Evolutionary conservation across 2,888 invertebrate species (phyloP), one percentile per base, ranked within the genome.

Genomic region (Scaptomyza polygonia): DNA sequence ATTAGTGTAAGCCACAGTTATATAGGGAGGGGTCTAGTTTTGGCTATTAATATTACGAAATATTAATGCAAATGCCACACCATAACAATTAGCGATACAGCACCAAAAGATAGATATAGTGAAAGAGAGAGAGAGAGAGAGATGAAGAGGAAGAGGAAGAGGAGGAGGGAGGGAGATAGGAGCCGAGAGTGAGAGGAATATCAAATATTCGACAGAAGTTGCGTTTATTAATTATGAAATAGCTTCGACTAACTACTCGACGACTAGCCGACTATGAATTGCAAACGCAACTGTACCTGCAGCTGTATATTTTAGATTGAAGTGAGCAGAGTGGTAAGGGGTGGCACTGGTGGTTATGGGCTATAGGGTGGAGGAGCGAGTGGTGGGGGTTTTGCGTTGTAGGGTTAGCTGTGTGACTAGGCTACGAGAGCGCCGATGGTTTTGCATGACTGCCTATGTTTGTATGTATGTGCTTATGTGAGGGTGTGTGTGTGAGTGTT

Each of bases 271-370:
- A 74, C 81, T 81, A 79, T 72, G 67, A 78, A 69, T 73, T 78
- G 76, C 73, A 73, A 73, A 66, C 86, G 65, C 76, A 86, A 82
- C 82, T 82, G 82, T 82, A 82, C 82, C 80, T 72, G 68, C 64
- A 70, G 56, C 52, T 57, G 62, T 47, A 34, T 63, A 55, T 63
- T 54, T 55, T 39, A 39, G 21, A 56, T 59, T 55, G 43, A 45
- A 58, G 56, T 56, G 56, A 29, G 54, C 3, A 9, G 34, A 8
- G 49, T 12, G 18, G 34, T 5, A 27, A 47, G 12, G n/a, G 43
- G 12, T 30, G 34, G 42, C 9, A 34, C 6, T 18, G 29, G 16
- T 9, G 43, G n/a, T 16, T 40, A 12, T 43, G 39, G 30, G 12
- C 21, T n/a, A 5, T 5, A 30, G n/a, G 30, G 16, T 6, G 39